phyloP scores from a whole-genome alignment of 2,113 vertebrate species.

The Toxostoma redivivum region DNA sequence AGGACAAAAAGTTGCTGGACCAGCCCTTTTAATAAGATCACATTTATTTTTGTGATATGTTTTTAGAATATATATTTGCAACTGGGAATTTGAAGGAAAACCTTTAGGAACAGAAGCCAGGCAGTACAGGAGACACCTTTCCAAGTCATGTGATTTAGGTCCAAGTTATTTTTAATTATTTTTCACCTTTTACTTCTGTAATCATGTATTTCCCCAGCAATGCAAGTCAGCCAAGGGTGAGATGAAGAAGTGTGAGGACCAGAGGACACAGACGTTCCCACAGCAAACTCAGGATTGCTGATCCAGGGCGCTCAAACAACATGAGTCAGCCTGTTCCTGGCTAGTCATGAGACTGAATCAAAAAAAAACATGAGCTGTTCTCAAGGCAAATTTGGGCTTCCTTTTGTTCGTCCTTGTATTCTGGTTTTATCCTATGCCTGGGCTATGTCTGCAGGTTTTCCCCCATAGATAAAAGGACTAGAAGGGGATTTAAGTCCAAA shows the following conservation, averaged over 20 bases:
- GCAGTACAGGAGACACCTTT: neutral
- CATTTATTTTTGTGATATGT: neutral
- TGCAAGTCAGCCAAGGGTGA: neutral
- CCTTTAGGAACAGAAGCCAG: neutral
- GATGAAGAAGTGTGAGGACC: neutral
- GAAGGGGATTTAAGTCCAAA: neutral
- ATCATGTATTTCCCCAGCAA: neutral
- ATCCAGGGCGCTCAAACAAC: slow-evolving; percentile 6
- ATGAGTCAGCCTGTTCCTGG: slow-evolving; percentile 33
- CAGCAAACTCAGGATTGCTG: slow-evolving; percentile 7
- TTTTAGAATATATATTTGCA: neutral
- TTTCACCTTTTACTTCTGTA: neutral
- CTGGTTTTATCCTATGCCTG: neutral
- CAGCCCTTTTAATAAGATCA: neutral
- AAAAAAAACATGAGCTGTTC: slow-evolving; percentile 34
- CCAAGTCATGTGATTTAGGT: neutral
- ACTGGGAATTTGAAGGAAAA: neutral
- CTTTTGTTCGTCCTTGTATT: neutral
- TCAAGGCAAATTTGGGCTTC: slow-evolving; percentile 11
- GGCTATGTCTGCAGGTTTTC: neutral
- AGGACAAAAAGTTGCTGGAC: neutral
- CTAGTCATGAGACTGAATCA: slow-evolving; percentile 31
- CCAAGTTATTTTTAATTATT: neutral
- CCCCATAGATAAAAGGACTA: neutral
- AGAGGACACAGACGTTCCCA: neutral